Percentiles rank a stretch among this genome's conserved stretches.
These are phyloP conservation scores for Poliocrania exsul DNA, from an alignment of 2,797 vertebrate species.

Conservation along the genomic window DNA sequence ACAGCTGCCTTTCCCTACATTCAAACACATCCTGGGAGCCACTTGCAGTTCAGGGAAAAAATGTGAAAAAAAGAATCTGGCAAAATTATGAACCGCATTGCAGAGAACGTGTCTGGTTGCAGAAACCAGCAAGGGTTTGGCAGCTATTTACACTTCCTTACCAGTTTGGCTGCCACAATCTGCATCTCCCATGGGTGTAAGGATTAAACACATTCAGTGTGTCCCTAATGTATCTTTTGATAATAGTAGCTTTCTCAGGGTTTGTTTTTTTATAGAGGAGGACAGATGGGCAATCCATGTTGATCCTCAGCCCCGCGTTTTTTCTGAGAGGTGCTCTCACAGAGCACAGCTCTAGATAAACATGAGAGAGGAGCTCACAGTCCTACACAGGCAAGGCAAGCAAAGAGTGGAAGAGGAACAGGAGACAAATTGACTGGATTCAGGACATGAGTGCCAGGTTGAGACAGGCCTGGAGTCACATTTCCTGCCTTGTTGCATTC, in stretches of 20 bases:
- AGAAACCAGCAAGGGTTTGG: not conserved
- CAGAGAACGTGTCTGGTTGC: not conserved
- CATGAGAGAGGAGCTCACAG: not conserved
- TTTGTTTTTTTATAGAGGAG: not conserved
- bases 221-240: not conserved
- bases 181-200: not conserved
- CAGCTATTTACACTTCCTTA: not conserved
- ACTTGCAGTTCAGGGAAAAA: not conserved
- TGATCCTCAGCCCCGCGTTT: not conserved
- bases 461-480: accelerated
- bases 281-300: accelerated
- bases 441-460: not conserved
- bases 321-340: accelerated
- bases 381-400: not conserved
- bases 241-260: not conserved
- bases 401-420: not conserved
- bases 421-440: not conserved
- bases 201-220: not conserved
- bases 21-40: not conserved
- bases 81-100: not conserved
- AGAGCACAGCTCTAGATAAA: not conserved
- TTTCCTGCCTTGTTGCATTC: not conserved
- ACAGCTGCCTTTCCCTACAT: not conserved
- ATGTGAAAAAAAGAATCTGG: not conserved
- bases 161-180: not conserved